These are phyloP conservation scores for Camponotus fellah DNA, from an alignment of 2,888 invertebrate species.

Conservation along the genomic window DNA sequence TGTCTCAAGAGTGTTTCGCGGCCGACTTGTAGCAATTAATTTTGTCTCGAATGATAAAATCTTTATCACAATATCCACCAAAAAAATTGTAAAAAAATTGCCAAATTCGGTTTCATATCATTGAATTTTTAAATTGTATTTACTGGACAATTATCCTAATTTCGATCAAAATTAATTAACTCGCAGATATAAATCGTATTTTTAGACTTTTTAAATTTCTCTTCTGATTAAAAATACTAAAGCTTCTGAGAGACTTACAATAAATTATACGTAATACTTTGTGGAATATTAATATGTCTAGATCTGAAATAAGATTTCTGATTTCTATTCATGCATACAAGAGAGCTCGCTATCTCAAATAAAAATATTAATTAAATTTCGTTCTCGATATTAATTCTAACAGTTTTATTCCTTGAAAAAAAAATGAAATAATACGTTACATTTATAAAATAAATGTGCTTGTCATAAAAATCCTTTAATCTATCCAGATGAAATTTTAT, in stretches of 20 bases:
- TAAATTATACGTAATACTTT: constrained; percentile 27
- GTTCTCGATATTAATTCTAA: constrained; percentile 15
- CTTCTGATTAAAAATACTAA: not conserved
- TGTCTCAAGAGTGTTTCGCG: not conserved
- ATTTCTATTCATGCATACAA: constrained; percentile 27
- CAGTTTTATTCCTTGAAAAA: not conserved
- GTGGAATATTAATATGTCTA: constrained; percentile 3
- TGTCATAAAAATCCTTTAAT: not conserved
- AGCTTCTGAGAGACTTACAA: constrained; percentile 1
- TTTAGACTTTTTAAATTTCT: not conserved
- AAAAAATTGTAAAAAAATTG: constrained; percentile 5
- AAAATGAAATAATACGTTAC: not conserved
- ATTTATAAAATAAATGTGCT: constrained; percentile 11
- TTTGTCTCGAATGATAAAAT: not conserved
- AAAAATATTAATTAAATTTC: constrained; percentile 12
- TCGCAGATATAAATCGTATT: not conserved
- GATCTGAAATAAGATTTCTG: constrained; percentile 31
- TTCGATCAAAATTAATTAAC: constrained; percentile 15
- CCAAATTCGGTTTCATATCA: not conserved
- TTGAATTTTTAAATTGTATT: constrained; percentile 12
- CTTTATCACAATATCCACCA: not conserved
- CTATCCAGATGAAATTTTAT: not conserved
- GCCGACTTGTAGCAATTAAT: constrained; percentile 11
- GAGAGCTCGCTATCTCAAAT: not conserved
- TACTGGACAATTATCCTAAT: not conserved